A percentile compares a stretch with the other conserved stretches of the same genome.
Evolutionary conservation across 1,140 invertebrate species (phyloP).

Genomic region (Pseudomyrmex flavicornis): DNA sequence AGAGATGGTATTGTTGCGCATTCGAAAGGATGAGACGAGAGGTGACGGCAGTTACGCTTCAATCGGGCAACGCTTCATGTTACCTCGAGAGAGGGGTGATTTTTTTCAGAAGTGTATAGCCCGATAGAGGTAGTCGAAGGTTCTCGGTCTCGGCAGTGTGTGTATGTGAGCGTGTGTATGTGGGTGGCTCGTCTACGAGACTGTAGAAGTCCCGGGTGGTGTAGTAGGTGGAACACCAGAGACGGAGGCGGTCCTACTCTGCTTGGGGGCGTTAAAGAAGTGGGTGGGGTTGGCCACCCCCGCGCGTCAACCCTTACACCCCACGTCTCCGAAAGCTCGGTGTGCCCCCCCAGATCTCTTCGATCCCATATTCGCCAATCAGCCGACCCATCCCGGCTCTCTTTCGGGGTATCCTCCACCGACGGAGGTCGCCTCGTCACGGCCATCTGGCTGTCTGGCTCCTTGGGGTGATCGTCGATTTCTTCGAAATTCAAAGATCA

Average conservation of each 20-base stretch:
- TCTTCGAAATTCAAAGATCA: slow-evolving; percentile 67
- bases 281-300: slow-evolving; percentile 81
- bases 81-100: slow-evolving; percentile 77
- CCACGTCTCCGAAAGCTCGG: slow-evolving; percentile 73
- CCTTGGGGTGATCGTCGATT: slow-evolving; percentile 59
- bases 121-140: slow-evolving; percentile 65
- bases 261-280: slow-evolving; percentile 84
- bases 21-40: slow-evolving; percentile 49
- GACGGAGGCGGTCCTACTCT: slow-evolving; percentile 83
- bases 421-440: slow-evolving; percentile 61
- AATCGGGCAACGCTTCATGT: slow-evolving; percentile 73
- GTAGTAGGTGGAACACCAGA: slow-evolving; percentile 83
- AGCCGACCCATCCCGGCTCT: slow-evolving; percentile 68
- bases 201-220: slow-evolving; percentile 80
- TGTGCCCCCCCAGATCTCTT: slow-evolving; percentile 76
- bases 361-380: slow-evolving; percentile 81
- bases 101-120: slow-evolving; percentile 76
- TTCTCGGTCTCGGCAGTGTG: slow-evolving; percentile 56
- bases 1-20: slow-evolving; percentile 31
- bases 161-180: neutral
- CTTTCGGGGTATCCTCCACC: slow-evolving; percentile 50
- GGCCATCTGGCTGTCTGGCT: slow-evolving; percentile 72
- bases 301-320: slow-evolving; percentile 79
- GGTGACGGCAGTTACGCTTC: slow-evolving; percentile 68
- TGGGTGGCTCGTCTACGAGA: slow-evolving; percentile 73